Conservation (phyloP, 2,113 vertebrate genomes). For the Meleagris gallopavo region DNA sequence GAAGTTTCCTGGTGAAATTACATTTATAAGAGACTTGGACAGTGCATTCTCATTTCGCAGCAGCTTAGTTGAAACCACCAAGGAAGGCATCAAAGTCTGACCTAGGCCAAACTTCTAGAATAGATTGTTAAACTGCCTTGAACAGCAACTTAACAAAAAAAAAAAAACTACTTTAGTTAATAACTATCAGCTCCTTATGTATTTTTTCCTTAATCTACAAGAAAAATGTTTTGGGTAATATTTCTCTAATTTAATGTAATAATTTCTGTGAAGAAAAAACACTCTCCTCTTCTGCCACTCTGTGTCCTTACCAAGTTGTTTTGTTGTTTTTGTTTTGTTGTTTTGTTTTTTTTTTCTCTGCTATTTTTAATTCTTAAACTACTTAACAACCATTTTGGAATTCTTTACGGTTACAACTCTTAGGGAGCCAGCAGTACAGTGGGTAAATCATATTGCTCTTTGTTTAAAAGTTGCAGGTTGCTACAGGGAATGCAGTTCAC, state of each 20-base stretch:
- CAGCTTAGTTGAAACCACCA: background rate
- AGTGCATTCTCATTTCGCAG: background rate
- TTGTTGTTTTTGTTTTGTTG: no score
- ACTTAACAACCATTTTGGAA: background rate
- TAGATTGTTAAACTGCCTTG: background rate
- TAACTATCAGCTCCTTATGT: background rate
- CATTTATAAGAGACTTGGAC: background rate
- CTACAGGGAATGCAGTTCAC: background rate
- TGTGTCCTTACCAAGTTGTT: background rate
- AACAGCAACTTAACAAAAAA: background rate
- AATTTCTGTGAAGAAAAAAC: background rate
- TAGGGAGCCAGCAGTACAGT: background rate
- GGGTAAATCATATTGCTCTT: background rate
- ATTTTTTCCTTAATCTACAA: background rate
- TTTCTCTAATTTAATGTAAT: background rate
- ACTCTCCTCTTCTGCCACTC: background rate
- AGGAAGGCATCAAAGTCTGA: background rate
- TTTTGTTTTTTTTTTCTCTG: background rate
- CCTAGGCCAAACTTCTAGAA: background rate
- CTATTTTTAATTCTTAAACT: background rate
- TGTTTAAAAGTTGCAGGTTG: background rate
- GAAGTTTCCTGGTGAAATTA: background rate
- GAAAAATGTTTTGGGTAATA: background rate
- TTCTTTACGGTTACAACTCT: background rate
- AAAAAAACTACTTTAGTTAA: background rate